These are phyloP conservation scores for Ceratina australensis DNA, from an alignment of 1,140 invertebrate genomes.

Conservation along the genomic window DNA sequence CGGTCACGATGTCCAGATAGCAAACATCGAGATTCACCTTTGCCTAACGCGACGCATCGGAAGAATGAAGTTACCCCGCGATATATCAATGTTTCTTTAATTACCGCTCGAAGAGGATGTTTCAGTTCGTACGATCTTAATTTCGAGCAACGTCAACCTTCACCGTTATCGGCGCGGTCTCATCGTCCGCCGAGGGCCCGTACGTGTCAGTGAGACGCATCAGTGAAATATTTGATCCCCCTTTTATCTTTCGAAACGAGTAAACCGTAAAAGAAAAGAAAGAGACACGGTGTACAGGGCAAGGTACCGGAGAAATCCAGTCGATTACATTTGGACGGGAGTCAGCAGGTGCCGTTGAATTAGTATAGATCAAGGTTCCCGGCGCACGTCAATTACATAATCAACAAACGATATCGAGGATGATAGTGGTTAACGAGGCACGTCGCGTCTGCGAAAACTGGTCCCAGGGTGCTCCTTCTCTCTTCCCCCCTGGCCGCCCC, in stretches of 20 bases:
- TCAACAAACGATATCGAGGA: conserved; percentile 56
- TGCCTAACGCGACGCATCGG: not conserved
- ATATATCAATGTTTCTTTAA: conserved; percentile 22
- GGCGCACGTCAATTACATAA: conserved; percentile 58
- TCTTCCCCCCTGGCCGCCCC: too few species aligned
- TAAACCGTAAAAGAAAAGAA: not conserved
- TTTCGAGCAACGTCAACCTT: conserved; percentile 13
- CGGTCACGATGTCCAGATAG: not conserved
- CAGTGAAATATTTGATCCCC: conserved; percentile 5
- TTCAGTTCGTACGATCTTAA: conserved; percentile 26
- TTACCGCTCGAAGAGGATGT: conserved; percentile 5
- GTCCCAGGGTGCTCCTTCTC: conserved; percentile 41
- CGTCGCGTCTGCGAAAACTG: conserved; percentile 38
- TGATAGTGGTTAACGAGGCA: conserved; percentile 58
- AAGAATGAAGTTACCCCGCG: too few species aligned
- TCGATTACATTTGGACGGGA: conserved; percentile 1
- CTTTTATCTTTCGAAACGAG: conserved; percentile 3
- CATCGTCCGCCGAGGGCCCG: not conserved
- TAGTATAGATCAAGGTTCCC: conserved; percentile 49
- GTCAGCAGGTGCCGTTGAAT: conserved; percentile 57
- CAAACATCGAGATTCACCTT: not conserved
- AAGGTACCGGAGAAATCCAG: not conserved
- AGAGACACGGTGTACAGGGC: not conserved
- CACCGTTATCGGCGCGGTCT: conserved; percentile 3
- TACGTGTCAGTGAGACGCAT: conserved; percentile 11